Evolutionary conservation across 2,888 invertebrate species (phyloP), one percentile per base, ranked within the genome.

Genomic region (Rotaria macrura): DNA sequence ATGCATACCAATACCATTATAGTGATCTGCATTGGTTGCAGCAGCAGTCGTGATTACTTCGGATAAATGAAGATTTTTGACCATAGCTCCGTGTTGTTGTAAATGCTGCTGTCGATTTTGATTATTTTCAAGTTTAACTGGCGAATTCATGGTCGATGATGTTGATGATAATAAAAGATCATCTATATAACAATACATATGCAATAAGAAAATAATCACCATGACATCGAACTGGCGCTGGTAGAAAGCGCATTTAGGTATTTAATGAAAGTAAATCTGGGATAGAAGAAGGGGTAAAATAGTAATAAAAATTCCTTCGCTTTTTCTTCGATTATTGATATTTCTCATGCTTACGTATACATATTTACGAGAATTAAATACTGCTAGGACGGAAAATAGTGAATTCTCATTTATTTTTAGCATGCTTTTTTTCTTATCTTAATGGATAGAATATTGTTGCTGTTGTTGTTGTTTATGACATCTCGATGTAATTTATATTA

Each of bases 161-260:
- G 29, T 0, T 3, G 34, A 65, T 34, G 65, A 65, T 29, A 34
- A 38, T 65, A 20, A 20, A 34, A 20, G 14, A 65, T 65, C 65
- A 65, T 65, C 65, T 65, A 65, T 34, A 65, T 65, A 65, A 20
- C 29, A 34, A 65, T 34, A 65, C 52, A 52, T 52, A 52, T 52
- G 23, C 20, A 23, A 52, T 52, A 23, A 23, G 52, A 52, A 29
- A 65, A 65, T 65, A 65, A 65, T 65, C 65, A 65, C 65, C 65
- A 65, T 65, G 65, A 65, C 65, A 65, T 65, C 65, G 34, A 34
- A 65, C 65, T 65, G 65, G 65, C 65, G 65, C 65, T 65, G 65
- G 65, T 65, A 65, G n/a, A 65, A 65, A 17, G 14, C 29, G 14
- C 34, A 65, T 65, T 0, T 65, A 65, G 29, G 65, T 14, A 29